phyloP scores from a whole-genome alignment of 2,113 vertebrate genomes.

The Malurus alboscapulatus region DNA sequence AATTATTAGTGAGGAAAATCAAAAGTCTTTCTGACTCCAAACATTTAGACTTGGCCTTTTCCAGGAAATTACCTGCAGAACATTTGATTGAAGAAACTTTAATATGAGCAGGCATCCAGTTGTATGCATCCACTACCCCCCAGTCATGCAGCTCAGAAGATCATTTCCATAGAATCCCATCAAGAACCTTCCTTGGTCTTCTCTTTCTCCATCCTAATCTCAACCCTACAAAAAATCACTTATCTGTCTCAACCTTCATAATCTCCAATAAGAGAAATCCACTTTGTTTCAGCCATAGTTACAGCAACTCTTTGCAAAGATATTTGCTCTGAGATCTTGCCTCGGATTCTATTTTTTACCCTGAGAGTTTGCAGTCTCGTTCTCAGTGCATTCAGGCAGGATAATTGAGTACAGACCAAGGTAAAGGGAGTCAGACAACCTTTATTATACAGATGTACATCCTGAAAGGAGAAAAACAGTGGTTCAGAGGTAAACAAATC shows the following conservation, averaged over 20 bases:
- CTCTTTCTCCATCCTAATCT: background rate
- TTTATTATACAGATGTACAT: background rate
- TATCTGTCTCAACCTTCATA: background rate
- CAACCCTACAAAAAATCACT: background rate
- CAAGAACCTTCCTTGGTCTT: background rate
- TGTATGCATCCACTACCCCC: accelerated
- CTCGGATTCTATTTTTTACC: background rate
- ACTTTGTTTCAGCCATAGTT: background rate
- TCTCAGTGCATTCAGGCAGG: background rate
- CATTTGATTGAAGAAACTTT: background rate
- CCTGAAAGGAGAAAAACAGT: background rate
- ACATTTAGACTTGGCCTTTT: background rate
- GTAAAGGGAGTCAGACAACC: background rate
- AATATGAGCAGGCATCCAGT: background rate
- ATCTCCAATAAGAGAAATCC: background rate
- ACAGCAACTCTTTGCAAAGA: background rate
- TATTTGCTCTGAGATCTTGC: background rate
- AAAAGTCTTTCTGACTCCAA: background rate
- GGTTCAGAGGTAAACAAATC: background rate
- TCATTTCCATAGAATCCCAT: background rate
- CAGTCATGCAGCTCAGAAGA: background rate
- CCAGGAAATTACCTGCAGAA: background rate
- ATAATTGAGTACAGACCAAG: background rate
- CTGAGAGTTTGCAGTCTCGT: background rate
- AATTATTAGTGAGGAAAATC: background rate